Conservation (phyloP, 2,113 vertebrate species). For the Gavialis gangeticus region DNA sequence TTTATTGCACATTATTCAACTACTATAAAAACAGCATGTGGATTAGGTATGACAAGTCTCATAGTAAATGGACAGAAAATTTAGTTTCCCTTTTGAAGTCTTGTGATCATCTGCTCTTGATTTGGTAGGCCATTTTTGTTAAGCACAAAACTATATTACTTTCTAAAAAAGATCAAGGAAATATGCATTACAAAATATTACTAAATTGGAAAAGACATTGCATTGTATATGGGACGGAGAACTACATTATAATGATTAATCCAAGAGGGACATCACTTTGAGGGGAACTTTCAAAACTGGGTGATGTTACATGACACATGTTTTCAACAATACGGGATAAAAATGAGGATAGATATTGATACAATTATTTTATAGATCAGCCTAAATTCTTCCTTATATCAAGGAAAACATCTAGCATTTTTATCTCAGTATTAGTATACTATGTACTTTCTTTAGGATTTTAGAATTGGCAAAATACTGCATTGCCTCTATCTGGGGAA, state of each 20-base stretch:
- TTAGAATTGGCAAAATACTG: not conserved
- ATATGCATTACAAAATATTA: conserved; percentile 33
- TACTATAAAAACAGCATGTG: conserved; percentile 65
- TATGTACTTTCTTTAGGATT: not conserved
- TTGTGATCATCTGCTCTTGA: conserved; percentile 55
- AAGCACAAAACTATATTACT: conserved; percentile 14
- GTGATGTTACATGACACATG: not conserved
- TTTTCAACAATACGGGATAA: not conserved
- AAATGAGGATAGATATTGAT: not conserved
- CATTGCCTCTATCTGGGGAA: not conserved
- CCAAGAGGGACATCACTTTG: not conserved
- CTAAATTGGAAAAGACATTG: not conserved
- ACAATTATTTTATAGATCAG: not conserved
- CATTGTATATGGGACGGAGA: not conserved
- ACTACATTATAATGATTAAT: not conserved
- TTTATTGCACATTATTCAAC: conserved; percentile 77
- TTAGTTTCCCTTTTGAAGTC: conserved; percentile 45
- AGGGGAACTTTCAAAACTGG: not conserved
- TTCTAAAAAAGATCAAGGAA: conserved; percentile 47
- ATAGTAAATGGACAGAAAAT: conserved; percentile 61
- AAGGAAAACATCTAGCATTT: not conserved
- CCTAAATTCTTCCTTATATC: not conserved
- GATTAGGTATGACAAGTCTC: conserved; percentile 64
- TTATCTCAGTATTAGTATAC: not conserved
- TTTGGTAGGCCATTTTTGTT: conserved; percentile 42